Conservation (phyloP, 2,888 invertebrate species). For the Drosophila merina region DNA sequence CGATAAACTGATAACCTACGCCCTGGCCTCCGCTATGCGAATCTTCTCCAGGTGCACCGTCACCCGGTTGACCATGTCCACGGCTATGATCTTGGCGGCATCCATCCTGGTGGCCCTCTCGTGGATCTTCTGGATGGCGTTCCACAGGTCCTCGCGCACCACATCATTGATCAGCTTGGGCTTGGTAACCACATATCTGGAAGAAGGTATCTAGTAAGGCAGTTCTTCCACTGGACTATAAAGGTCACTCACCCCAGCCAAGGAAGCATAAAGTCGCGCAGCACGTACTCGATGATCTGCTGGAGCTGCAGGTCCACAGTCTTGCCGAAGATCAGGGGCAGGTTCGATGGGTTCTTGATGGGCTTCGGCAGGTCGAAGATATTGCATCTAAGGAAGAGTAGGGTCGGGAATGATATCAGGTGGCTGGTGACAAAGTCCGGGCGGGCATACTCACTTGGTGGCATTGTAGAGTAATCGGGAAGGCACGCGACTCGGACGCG, state of each 20-base stretch:
- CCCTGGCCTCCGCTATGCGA: slow-evolving; percentile 89
- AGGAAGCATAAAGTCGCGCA: slow-evolving; percentile 91
- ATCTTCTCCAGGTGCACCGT: slow-evolving; percentile 94
- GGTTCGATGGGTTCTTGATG: slow-evolving; percentile 85
- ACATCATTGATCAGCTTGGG: slow-evolving; percentile 87
- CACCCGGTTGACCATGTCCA: slow-evolving; percentile 91
- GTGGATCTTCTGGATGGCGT: slow-evolving; percentile 90
- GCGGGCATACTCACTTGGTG: slow-evolving; percentile 78
- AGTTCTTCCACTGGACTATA: slow-evolving; percentile 47
- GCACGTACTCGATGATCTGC: slow-evolving; percentile 91
- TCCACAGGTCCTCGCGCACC: slow-evolving; percentile 93
- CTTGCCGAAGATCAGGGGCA: slow-evolving; percentile 92
- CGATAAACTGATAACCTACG: slow-evolving; percentile 83
- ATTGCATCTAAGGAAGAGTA: slow-evolving; percentile 68
- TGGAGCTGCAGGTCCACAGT: slow-evolving; percentile 93
- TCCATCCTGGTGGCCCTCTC: slow-evolving; percentile 90
- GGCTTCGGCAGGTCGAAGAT: slow-evolving; percentile 84
- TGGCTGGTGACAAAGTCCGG: slow-evolving; percentile 20
- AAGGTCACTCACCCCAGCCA: slow-evolving; percentile 86
- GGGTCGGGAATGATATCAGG: neutral
- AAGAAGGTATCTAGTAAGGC: slow-evolving; percentile 61
- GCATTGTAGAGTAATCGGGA: slow-evolving; percentile 83
- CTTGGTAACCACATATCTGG: slow-evolving; percentile 87
- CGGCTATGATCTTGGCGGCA: slow-evolving; percentile 92
- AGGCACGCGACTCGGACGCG: slow-evolving; percentile 78